Conservation (phyloP, 2,113 vertebrate genomes). For the Pleuronectes platessa region DNA sequence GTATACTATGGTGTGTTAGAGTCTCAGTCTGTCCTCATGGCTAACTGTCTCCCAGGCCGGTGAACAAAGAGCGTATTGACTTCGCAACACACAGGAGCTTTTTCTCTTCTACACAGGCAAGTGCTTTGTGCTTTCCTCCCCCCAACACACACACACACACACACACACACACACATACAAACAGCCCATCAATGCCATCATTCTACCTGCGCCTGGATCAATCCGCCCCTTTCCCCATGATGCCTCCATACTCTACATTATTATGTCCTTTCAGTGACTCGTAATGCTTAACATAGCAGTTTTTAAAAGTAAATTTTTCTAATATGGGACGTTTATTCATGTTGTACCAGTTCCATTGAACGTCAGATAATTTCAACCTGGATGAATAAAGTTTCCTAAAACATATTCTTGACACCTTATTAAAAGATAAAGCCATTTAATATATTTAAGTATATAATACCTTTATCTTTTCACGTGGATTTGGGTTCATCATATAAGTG, state of each 20-base stretch:
- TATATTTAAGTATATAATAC: no score
- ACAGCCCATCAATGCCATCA: not conserved
- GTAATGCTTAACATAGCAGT: not conserved
- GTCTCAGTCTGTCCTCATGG: slow-evolving; percentile 65
- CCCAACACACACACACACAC: slow-evolving; percentile 18
- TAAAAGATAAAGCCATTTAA: no score
- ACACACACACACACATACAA: slow-evolving; percentile 25
- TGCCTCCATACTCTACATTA: not conserved
- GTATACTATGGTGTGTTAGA: slow-evolving; percentile 50
- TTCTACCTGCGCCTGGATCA: slow-evolving; percentile 44
- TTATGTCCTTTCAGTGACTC: not conserved
- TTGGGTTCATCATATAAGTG: no score
- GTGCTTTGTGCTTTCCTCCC: slow-evolving; percentile 64
- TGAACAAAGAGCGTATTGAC: slow-evolving; percentile 79
- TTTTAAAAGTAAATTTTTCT: not conserved
- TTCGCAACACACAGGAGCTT: slow-evolving; percentile 65
- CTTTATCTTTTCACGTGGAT: no score
- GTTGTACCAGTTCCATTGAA: no score
- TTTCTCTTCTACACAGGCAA: slow-evolving; percentile 71
- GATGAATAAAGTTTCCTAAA: no score
- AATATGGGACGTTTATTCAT: not conserved
- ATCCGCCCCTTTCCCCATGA: not conserved
- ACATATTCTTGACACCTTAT: no score
- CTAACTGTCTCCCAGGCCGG: slow-evolving; percentile 67
- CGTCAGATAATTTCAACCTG: no score